These are phyloP conservation scores for Tretioscincus oriximinensis DNA, from an alignment of 2,113 vertebrate genomes.

Conservation along the genomic window DNA sequence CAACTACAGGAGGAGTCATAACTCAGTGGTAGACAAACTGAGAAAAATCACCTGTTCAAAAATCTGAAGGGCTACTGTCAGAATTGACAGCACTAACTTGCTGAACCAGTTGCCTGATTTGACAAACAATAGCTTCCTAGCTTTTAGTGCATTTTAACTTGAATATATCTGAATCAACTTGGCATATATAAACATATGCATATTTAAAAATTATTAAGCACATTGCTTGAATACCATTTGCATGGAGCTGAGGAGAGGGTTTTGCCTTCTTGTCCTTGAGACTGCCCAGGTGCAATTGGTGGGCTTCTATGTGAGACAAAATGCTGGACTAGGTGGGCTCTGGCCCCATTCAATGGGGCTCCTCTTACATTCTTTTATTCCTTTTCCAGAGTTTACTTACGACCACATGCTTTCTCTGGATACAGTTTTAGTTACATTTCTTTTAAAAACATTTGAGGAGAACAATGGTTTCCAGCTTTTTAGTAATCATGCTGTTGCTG, in stretches of 20 bases:
- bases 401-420: neutral
- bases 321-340: too few relatives aligned
- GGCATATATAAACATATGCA: neutral
- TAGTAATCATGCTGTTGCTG: neutral
- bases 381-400: too few relatives aligned
- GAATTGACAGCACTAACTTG: too few relatives aligned
- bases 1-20: neutral
- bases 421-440: neutral
- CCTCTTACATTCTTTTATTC: too few relatives aligned
- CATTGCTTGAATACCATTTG: too few relatives aligned
- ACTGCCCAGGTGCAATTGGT: neutral
- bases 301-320: neutral
- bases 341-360: too few relatives aligned
- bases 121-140: neutral
- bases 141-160: neutral
- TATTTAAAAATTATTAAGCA: too few relatives aligned
- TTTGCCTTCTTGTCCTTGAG: too few relatives aligned
- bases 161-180: too few relatives aligned
- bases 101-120: neutral
- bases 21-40: neutral
- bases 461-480: too few relatives aligned
- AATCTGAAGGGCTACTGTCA: neutral
- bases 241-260: too few relatives aligned
- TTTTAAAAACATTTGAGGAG: neutral
- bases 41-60: too few relatives aligned